Evolutionary conservation across 2,888 invertebrate species (phyloP), one percentile per base, ranked within the genome.

Genomic region (Piscicola geometra): DNA sequence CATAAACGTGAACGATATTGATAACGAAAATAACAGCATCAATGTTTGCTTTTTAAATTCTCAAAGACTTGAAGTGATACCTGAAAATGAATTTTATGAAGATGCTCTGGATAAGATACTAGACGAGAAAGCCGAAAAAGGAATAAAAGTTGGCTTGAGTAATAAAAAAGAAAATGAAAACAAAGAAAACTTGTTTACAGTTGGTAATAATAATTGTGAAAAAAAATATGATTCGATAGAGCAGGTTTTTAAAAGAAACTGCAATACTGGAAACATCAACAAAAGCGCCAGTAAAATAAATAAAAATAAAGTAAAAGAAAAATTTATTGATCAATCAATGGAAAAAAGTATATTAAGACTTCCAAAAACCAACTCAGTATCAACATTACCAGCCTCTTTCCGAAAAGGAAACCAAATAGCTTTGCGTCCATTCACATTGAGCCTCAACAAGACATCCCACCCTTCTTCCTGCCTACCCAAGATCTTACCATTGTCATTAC

Each of bases 1-100:
- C 5, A 41, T 9, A 41, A 15, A 5, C 15, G 15, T 15, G 41
- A 41, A 41, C 41, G 15, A 41, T 15, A 41, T 41, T 41, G 41
- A 5, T 9, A 41, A 41, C 41, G 41, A 5, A 9, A 41, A 41
- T 41, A 5, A 41, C 41, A 5, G 15, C 41, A 5, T 41, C 41
- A 41, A 41, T 15, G 15, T 15, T 41, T 9, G 9, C 5, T 9
- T 5, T 15, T 15, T 9, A 15, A 9, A 9, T 15, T 15, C 41
- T 18, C 21, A 56, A 21, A 56, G 25, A 21, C n/a, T 56, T 9
- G 12, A 21, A 25, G 25, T 21, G n/a, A 56, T 56, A 15, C 60
- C 60, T 15, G 60, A 56, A 21, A n/a, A 56, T 56, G 60, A 56
- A 21, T 56, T 25, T 21, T 56, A 56, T 56, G 60, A 56, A 56